A percentile compares a stretch with the other conserved stretches of the same genome.
phyloP scores from a whole-genome alignment of 1,140 invertebrate genomes.

The Drosophila nigrodunni region DNA sequence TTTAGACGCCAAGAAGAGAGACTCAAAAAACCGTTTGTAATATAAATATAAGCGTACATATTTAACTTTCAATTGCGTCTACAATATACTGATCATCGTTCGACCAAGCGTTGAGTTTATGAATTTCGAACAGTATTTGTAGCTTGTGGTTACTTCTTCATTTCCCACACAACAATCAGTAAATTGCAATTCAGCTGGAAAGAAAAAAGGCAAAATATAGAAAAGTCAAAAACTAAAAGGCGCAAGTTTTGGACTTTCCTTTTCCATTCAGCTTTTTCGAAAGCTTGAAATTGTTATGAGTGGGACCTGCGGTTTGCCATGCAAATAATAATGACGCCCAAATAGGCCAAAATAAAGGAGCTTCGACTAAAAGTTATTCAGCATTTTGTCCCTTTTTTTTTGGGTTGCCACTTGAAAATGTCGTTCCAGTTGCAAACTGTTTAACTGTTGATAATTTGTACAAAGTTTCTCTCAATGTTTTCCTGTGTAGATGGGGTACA shows the following conservation, averaged over 20 bases:
- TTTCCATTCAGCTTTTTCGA: constrained; percentile 24
- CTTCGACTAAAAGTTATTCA: constrained; percentile 57
- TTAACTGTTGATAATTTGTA: constrained; percentile 78
- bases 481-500: neutral
- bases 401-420: constrained; percentile 55
- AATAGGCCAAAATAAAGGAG: constrained; percentile 68
- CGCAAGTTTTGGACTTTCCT: constrained; percentile 22
- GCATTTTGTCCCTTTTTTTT: constrained; percentile 51
- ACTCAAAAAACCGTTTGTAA: too few relatives aligned
- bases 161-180: too few relatives aligned
- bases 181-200: neutral
- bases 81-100: too few relatives aligned
- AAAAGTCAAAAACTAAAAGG: constrained; percentile 57
- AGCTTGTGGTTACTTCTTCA: too few relatives aligned
- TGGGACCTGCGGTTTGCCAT: constrained; percentile 47
- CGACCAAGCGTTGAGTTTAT: too few relatives aligned
- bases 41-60: too few relatives aligned
- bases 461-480: constrained; percentile 46
- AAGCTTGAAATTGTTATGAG: constrained; percentile 68
- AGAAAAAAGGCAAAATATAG: neutral
- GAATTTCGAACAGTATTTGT: too few relatives aligned
- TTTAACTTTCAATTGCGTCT: too few relatives aligned
- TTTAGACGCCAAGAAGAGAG: too few relatives aligned
- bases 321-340: constrained; percentile 77
- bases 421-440: constrained; percentile 72